Evolutionary conservation across 2,888 invertebrate species (phyloP).

Genomic region (Orthosia gothica): DNA sequence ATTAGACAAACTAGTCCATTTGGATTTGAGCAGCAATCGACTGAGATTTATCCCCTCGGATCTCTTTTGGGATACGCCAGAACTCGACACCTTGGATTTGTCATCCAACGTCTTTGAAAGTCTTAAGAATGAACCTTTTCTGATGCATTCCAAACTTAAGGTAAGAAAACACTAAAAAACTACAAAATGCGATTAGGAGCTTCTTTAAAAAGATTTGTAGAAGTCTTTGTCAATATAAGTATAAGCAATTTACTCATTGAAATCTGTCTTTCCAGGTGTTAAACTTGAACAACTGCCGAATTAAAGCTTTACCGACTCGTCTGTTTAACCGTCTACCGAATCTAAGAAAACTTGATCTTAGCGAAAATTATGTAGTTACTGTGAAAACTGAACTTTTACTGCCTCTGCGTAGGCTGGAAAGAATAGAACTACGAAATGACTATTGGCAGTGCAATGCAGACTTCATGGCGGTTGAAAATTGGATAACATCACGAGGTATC

Average conservation of each 20-base stretch:
- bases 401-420: conserved; percentile 87
- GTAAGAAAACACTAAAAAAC: conserved; percentile 78
- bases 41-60: conserved; percentile 91
- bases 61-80: conserved; percentile 91
- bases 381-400: conserved; percentile 87
- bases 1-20: conserved; percentile 85
- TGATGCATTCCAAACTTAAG: conserved; percentile 90
- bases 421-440: conserved; percentile 91
- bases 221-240: neutral
- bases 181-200: no score
- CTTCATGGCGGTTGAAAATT: conserved; percentile 83
- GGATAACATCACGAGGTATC: conserved; percentile 83
- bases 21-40: conserved; percentile 93
- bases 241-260: neutral
- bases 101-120: conserved; percentile 92
- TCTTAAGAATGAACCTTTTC: conserved; percentile 89
- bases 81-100: conserved; percentile 90
- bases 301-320: conserved; percentile 89
- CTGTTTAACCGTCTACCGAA: conserved; percentile 91
- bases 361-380: conserved; percentile 92
- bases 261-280: conserved; percentile 83
- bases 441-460: conserved; percentile 91
- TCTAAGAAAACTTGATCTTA: conserved; percentile 91
- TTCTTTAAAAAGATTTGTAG: neutral
- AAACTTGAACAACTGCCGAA: conserved; percentile 91